A percentile compares a stretch with the other conserved stretches of the same genome.
phyloP scores from a whole-genome alignment of 2,888 invertebrate species.

The Pardosa pseudoannulata region DNA sequence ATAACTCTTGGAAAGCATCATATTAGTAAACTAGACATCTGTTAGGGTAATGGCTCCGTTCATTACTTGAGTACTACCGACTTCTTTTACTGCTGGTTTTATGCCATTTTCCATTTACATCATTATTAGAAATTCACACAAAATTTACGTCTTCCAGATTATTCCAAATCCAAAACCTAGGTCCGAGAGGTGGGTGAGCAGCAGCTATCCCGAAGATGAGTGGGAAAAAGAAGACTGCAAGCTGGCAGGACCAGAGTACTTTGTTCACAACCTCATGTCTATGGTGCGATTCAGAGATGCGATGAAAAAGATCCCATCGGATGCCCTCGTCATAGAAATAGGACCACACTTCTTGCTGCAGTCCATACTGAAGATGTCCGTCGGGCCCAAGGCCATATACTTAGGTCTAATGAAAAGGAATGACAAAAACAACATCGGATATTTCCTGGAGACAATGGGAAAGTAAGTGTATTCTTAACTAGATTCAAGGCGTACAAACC shows the following conservation, averaged over 20 bases:
- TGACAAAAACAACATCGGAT: conserved; percentile 85
- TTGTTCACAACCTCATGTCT: conserved; percentile 94
- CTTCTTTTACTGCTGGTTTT: too few relatives aligned
- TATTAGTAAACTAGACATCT: too few relatives aligned
- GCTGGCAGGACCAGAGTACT: conserved; percentile 92
- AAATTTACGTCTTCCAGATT: too few relatives aligned
- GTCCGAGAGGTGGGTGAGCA: conserved; percentile 90
- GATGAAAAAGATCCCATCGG: conserved; percentile 87
- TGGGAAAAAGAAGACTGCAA: conserved; percentile 88
- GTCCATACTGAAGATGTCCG: conserved; percentile 91
- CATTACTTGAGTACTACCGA: too few relatives aligned
- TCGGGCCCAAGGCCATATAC: conserved; percentile 85
- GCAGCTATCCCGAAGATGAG: conserved; percentile 89
- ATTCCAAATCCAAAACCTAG: conserved; percentile 88
- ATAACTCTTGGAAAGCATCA: too few relatives aligned
- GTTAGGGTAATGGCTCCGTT: too few relatives aligned
- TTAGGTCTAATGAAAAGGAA: conserved; percentile 89
- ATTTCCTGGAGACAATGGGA: conserved; percentile 50
- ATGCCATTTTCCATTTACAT: too few relatives aligned
- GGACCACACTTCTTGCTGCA: conserved; percentile 96
- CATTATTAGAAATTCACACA: too few relatives aligned
- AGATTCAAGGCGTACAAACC: too few relatives aligned
- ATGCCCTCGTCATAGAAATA: conserved; percentile 93
- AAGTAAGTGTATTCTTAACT: too few relatives aligned
- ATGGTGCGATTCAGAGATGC: conserved; percentile 95